Evolutionary conservation across 2,797 vertebrate species (phyloP).

Genomic region (Hypotaenidia philippensis): DNA sequence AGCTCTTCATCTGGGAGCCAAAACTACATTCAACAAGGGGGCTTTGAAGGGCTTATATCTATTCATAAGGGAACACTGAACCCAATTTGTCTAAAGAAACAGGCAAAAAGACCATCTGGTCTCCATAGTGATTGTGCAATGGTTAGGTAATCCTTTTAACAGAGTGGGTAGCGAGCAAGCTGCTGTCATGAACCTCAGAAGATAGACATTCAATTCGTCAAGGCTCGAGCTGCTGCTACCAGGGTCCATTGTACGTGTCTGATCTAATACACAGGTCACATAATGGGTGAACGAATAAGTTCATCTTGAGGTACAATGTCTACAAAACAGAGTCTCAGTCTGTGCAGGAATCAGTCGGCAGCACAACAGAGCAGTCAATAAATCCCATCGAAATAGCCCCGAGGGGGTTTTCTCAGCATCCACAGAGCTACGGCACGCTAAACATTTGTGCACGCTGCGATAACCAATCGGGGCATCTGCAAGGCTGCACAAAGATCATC

Average conservation of each 20-base stretch:
- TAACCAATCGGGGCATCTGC: neutral
- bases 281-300: conserved; percentile 42
- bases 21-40: conserved; percentile 6
- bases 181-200: conserved; percentile 32
- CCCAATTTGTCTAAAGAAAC: conserved; percentile 44
- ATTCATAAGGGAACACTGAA: conserved; percentile 46
- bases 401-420: neutral
- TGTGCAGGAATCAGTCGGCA: conserved; percentile 15
- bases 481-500: neutral
- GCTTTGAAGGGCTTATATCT: conserved; percentile 40
- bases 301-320: neutral
- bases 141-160: conserved; percentile 62
- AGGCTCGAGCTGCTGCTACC: neutral
- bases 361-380: conserved; percentile 23
- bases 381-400: conserved; percentile 48
- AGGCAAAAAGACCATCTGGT: conserved; percentile 73
- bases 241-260: neutral
- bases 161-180: conserved; percentile 40
- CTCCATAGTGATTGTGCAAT: conserved; percentile 49
- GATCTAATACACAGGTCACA: conserved; percentile 28
- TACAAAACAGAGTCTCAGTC: neutral
- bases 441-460: rapidly evolving
- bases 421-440: neutral
- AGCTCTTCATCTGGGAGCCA: conserved; percentile 33
- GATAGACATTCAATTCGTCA: neutral